These are phyloP conservation scores for Pseudomugil gertrudae DNA, from an alignment of 2,797 vertebrate species.

Conservation along the genomic window DNA sequence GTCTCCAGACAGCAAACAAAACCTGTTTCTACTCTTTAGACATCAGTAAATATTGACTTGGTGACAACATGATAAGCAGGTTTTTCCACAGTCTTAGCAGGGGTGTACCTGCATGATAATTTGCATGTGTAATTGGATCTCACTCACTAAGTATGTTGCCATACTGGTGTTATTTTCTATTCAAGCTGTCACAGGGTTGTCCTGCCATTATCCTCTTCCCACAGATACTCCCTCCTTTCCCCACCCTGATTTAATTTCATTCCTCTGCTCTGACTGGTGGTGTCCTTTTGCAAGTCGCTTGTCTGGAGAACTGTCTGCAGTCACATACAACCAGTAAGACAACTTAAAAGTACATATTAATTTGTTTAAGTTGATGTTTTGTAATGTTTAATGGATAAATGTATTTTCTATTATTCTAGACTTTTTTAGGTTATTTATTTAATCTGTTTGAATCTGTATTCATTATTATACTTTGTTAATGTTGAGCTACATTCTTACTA, in stretches of 20 bases:
- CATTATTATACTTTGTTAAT: not conserved
- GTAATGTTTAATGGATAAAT: too few relatives aligned
- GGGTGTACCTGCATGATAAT: conserved; percentile 1
- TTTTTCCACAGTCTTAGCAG: not conserved
- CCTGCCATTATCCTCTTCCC: not conserved
- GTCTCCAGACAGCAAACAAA: too few relatives aligned
- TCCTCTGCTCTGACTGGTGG: not conserved
- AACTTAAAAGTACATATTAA: not conserved
- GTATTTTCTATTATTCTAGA: not conserved
- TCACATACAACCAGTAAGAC: not conserved
- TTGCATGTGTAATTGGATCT: not conserved
- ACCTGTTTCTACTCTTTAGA: not conserved
- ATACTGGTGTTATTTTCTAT: not conserved
- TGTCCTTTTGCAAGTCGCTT: not conserved
- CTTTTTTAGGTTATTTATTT: not conserved
- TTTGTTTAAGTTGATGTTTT: not conserved
- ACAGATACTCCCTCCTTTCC: not conserved
- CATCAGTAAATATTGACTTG: not conserved
- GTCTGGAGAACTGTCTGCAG: not conserved
- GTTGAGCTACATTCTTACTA: too few relatives aligned
- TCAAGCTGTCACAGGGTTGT: not conserved
- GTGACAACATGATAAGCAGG: conserved; percentile 6
- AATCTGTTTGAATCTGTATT: not conserved
- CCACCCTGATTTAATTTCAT: not conserved
- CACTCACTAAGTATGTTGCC: not conserved